Conservation (phyloP, 2,113 vertebrate species). For the Cromileptes altivelis region DNA sequence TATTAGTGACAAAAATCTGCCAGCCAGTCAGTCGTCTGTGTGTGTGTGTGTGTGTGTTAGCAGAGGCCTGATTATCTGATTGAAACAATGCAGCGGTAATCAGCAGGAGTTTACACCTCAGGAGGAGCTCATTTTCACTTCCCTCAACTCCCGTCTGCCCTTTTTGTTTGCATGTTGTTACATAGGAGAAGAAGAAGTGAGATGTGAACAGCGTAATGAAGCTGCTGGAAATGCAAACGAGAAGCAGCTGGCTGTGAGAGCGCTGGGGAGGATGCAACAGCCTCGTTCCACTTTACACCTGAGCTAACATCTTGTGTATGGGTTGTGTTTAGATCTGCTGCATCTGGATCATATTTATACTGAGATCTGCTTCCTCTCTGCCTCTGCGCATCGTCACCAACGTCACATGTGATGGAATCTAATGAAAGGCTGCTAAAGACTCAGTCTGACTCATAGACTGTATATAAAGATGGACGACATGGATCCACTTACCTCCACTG, state of each 20-base stretch:
- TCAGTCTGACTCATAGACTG: too few relatives aligned
- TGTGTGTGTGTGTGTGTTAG: constrained; percentile 41
- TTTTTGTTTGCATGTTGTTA: constrained; percentile 23
- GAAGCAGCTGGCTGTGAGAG: constrained; percentile 8
- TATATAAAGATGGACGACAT: too few relatives aligned
- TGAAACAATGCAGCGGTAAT: constrained; percentile 50
- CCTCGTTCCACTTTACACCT: constrained; percentile 2
- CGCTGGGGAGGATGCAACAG: constrained; percentile 6
- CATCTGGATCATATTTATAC: constrained; percentile 10
- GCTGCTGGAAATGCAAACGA: constrained; percentile 31
- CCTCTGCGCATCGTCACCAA: background rate
- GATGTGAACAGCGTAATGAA: constrained; percentile 32
- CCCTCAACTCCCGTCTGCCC: constrained; percentile 5
- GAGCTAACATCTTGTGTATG: constrained; percentile 8
- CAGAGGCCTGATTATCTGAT: constrained; percentile 41
- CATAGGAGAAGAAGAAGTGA: constrained; percentile 3
- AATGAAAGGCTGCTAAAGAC: too few relatives aligned
- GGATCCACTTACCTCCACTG: too few relatives aligned
- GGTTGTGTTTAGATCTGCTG: background rate
- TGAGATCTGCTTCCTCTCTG: background rate
- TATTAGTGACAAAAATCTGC: constrained; percentile 76
- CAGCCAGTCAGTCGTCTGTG: constrained; percentile 23
- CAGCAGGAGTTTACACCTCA: constrained; percentile 54
- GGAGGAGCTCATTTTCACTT: constrained; percentile 53
- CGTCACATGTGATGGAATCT: too few relatives aligned